Evolutionary conservation across 1,140 invertebrate species (phyloP).

Genomic region (Heliothis virescens): DNA sequence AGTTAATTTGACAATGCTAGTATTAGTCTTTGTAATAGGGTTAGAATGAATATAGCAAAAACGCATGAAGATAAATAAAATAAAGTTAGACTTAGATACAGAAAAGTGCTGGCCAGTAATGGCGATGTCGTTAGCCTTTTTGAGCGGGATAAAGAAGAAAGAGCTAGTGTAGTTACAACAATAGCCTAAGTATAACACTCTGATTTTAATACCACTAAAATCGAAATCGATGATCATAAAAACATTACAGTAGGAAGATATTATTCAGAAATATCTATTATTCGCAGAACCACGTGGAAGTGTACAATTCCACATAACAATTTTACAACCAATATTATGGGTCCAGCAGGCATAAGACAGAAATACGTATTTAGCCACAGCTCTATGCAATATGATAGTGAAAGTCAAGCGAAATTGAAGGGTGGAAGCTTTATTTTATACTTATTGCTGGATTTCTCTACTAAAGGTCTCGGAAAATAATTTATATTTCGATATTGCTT

Average conservation of each 20-base stretch:
- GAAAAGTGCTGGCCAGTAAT: too few relatives aligned
- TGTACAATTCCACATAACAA: slow-evolving; percentile 9
- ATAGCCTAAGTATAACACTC: background rate
- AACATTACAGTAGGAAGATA: background rate
- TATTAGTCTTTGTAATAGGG: background rate
- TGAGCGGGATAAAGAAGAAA: too few relatives aligned
- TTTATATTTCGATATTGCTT: slow-evolving; percentile 50
- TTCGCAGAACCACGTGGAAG: slow-evolving; percentile 7
- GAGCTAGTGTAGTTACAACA: too few relatives aligned
- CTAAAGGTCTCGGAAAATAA: slow-evolving; percentile 60
- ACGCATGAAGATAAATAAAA: background rate
- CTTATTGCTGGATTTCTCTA: slow-evolving; percentile 65
- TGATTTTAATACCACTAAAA: background rate
- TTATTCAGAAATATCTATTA: background rate
- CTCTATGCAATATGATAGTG: slow-evolving; percentile 65
- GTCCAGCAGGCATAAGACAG: slow-evolving; percentile 2
- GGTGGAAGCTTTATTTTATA: slow-evolving; percentile 65
- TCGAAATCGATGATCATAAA: background rate
- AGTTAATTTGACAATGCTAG: background rate
- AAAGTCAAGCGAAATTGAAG: slow-evolving; percentile 68
- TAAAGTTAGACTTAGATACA: too few relatives aligned
- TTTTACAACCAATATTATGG: slow-evolving; percentile 11
- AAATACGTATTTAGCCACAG: slow-evolving; percentile 59
- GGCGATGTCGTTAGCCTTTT: too few relatives aligned
- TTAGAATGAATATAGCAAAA: background rate